These are phyloP conservation scores for Pseudochaenichthys georgianus DNA, from an alignment of 2,797 vertebrate species.

Conservation along the genomic window DNA sequence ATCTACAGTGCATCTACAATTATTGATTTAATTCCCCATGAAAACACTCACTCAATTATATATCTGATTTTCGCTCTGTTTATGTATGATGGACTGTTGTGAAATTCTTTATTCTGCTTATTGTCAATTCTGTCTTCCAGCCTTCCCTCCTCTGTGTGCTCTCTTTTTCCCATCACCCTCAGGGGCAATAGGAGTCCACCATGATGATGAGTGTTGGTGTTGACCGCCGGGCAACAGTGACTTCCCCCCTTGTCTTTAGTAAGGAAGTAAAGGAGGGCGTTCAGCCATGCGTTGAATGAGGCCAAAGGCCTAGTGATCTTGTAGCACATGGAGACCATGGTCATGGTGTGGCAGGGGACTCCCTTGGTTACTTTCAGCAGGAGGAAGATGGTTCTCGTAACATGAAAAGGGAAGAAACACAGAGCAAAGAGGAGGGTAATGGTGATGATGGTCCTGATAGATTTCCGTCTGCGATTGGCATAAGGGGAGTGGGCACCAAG, in stretches of 20 bases:
- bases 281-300: slow-evolving; percentile 90
- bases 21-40: not conserved
- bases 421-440: slow-evolving; percentile 89
- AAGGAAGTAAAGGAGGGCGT: slow-evolving; percentile 89
- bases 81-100: slow-evolving; percentile 50
- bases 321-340: slow-evolving; percentile 88
- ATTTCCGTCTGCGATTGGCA: slow-evolving; percentile 85
- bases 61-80: slow-evolving; percentile 58
- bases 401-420: slow-evolving; percentile 89
- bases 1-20: slow-evolving; percentile 16
- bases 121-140: slow-evolving; percentile 58
- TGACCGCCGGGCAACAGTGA: slow-evolving; percentile 76
- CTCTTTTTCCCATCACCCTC: slow-evolving; percentile 76
- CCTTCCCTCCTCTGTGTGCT: slow-evolving; percentile 61
- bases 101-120: slow-evolving; percentile 63
- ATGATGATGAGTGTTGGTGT: slow-evolving; percentile 55
- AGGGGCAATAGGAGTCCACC: slow-evolving; percentile 76
- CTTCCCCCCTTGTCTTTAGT: slow-evolving; percentile 86
- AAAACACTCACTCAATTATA: slow-evolving; percentile 54
- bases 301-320: slow-evolving; percentile 89
- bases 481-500: slow-evolving; percentile 82
- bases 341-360: slow-evolving; percentile 85
- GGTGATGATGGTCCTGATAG: slow-evolving; percentile 88
- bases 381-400: slow-evolving; percentile 87
- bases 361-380: slow-evolving; percentile 82